phyloP scores from a whole-genome alignment of 2,888 invertebrate species.

The Syrphus vitripennis region DNA sequence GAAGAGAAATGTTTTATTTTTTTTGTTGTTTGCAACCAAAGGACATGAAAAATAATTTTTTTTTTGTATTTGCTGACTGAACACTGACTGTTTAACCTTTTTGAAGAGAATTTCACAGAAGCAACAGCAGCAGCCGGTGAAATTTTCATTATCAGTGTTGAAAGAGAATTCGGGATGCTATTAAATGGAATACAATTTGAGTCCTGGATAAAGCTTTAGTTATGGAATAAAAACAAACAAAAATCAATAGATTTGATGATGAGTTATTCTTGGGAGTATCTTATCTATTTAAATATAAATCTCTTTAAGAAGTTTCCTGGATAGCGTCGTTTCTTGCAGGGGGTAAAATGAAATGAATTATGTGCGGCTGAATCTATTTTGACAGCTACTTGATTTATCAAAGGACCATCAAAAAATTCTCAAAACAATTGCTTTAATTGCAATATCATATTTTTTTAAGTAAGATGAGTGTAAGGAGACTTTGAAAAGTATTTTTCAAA shows the following conservation, averaged over 20 bases:
- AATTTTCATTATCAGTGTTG: constrained; percentile 58
- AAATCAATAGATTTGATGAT: constrained; percentile 38
- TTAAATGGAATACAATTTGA: constrained; percentile 56
- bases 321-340: neutral
- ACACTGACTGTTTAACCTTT: constrained; percentile 37
- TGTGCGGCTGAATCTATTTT: constrained; percentile 5
- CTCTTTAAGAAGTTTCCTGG: neutral
- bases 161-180: constrained; percentile 55
- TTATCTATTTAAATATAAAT: constrained; percentile 27
- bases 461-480: neutral
- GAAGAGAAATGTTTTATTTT: neutral
- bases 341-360: constrained; percentile 12
- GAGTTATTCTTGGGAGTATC: neutral
- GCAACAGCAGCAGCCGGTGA: constrained; percentile 27
- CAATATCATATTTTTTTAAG: neutral
- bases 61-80: neutral
- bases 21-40: too few species aligned
- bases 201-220: constrained; percentile 48
- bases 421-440: neutral
- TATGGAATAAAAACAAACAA: constrained; percentile 6
- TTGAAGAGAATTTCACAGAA: neutral
- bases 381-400: constrained; percentile 22
- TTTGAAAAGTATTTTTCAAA: too few species aligned
- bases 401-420: constrained; percentile 10
- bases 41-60: constrained; percentile 12